Evolutionary conservation across 92 coral and sea anemone genomes (phyloP), one percentile per base, ranked within the genome.

Genomic region (Parazoanthus atlanticus): DNA sequence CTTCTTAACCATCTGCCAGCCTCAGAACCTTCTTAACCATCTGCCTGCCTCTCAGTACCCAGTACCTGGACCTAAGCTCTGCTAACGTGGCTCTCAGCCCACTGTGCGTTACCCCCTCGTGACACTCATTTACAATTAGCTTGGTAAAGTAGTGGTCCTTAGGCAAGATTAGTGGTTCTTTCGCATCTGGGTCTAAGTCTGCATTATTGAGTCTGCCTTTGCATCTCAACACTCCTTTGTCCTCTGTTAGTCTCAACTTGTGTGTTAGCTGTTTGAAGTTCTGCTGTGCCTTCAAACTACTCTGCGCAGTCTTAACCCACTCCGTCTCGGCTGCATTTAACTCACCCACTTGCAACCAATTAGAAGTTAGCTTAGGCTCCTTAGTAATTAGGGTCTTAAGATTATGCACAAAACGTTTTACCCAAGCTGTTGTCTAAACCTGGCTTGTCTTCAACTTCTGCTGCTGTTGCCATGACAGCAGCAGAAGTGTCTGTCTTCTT

Each of bases 61-160:
- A 88, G 80, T 80, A 82, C 91, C 85, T 69, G 32, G 77, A 61
- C 19, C 89, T 82, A 17, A 88, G 78, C 91, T 88, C 89, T 1
- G 88, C 91, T 38, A 88, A 74, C 15, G 91, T 88, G 29, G 47
- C 91, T 65, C 66, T 83, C 80, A 81, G 12, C 32, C 91, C 91
- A 43, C 89, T 47, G 49, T 82, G 91, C 76, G 16, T 21, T 33
- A 88, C 89, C n/a, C 78, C n/a, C 71, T 88, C 33, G 81, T 88
- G 91, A 81, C 89, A 61, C 25, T 12, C 80, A 28, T 1, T 30
- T 56, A 85, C 58, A 38, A 85, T 21, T n/a, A 85, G 67, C 88
- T 69, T 73, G 1, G 88, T 85, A 21, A 85, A 71, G 8, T 58
- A 29, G 34, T 85, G 80, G 65, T 58, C 88, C 40, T 58, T 85